A percentile compares a stretch with the other conserved stretches of the same genome.
phyloP scores from a whole-genome alignment of 2,797 vertebrate species.

The Hydrocynus forskahlii region DNA sequence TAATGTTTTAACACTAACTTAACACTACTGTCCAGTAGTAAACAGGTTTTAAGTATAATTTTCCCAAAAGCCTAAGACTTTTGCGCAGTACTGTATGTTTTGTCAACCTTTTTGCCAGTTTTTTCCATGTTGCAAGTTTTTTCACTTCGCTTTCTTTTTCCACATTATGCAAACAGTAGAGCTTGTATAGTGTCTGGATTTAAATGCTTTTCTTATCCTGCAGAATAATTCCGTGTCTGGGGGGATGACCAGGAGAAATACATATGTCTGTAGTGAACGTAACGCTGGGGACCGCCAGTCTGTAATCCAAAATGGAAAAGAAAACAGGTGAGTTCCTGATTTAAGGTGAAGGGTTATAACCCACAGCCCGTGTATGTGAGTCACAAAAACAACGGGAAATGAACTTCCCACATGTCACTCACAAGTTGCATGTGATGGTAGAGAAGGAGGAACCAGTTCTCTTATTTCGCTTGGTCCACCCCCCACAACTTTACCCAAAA shows the following conservation, averaged over 20 bases:
- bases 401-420: not conserved
- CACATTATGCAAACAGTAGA: not conserved
- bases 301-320: conserved; percentile 90
- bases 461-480: not conserved
- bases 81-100: no score
- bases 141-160: not conserved
- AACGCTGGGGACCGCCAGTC: conserved; percentile 83
- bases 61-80: no score
- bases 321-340: conserved; percentile 81
- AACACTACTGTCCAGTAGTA: no score
- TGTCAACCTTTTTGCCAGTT: not conserved
- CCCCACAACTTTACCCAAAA: not conserved
- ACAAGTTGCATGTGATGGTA: conserved; percentile 4
- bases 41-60: no score
- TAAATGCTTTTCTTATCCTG: conserved; percentile 1
- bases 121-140: not conserved
- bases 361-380: no score
- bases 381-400: not conserved
- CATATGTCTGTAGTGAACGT: conserved; percentile 88
- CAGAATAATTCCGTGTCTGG: conserved; percentile 83
- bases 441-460: conserved; percentile 6
- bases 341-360: not conserved
- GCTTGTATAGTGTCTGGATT: not conserved
- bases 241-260: conserved; percentile 87
- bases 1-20: no score